Conservation (phyloP, 2,797 vertebrate genomes). For the Thripadectes ignobilis region DNA sequence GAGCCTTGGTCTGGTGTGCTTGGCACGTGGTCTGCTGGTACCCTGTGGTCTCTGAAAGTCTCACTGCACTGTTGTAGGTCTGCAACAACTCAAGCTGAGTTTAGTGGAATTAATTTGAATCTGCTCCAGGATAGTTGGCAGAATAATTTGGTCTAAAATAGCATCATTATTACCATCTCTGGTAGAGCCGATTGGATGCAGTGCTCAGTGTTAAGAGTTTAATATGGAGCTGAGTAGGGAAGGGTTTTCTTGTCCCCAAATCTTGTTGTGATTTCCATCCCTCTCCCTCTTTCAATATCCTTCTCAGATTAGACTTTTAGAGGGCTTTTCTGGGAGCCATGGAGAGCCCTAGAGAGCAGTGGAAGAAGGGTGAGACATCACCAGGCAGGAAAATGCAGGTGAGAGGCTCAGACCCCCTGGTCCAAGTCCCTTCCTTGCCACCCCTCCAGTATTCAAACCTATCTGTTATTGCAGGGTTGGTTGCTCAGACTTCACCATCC, state of each 20-base stretch:
- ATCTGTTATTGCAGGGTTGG: not conserved
- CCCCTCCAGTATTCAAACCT: not conserved
- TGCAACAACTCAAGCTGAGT: not conserved
- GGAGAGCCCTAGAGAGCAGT: not conserved
- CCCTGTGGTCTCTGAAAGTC: not conserved
- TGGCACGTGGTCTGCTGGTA: not conserved
- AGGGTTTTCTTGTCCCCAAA: not conserved
- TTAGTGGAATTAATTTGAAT: conserved; percentile 36
- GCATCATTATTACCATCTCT: not conserved
- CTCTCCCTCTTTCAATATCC: not conserved
- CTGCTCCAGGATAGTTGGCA: conserved; percentile 29
- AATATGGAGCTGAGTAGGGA: not conserved
- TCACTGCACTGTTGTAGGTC: not conserved
- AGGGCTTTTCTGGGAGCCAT: not conserved
- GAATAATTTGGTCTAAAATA: conserved; percentile 28
- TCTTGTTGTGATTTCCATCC: not conserved
- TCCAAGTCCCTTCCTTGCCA: not conserved
- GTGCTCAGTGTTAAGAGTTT: not conserved
- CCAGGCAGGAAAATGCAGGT: not conserved
- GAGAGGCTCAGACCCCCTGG: not conserved
- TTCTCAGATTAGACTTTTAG: not conserved
- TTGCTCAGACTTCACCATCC: not conserved
- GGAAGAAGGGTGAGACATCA: not conserved
- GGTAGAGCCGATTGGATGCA: not conserved
- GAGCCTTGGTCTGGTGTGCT: not conserved